These are phyloP conservation scores for Drosophila parthenogenetica DNA, from an alignment of 2,888 invertebrate genomes.

Conservation along the genomic window DNA sequence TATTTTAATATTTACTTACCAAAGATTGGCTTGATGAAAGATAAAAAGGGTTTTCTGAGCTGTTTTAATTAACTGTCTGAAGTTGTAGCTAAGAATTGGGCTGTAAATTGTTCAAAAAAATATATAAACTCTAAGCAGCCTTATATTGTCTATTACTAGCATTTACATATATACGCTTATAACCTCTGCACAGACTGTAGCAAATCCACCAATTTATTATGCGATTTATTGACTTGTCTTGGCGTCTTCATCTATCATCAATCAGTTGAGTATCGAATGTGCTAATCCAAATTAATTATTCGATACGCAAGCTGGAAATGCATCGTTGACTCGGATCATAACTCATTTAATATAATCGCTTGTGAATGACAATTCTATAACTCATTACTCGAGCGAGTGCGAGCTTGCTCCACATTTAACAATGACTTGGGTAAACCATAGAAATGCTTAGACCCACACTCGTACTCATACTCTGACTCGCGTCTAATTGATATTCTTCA, in stretches of 20 bases:
- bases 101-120: too few species aligned
- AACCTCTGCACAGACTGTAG: background rate
- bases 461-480: background rate
- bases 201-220: background rate
- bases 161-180: background rate
- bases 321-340: constrained; percentile 42
- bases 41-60: too few species aligned
- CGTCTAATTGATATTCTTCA: constrained; percentile 70
- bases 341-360: constrained; percentile 57
- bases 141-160: background rate
- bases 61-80: too few species aligned
- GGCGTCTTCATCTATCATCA: constrained; percentile 5
- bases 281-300: constrained; percentile 45
- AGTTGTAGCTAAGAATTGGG: too few species aligned
- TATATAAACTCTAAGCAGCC: too few species aligned
- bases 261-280: constrained; percentile 25
- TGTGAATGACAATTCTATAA: constrained; percentile 68
- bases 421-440: constrained; percentile 37
- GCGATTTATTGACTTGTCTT: constrained; percentile 12
- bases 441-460: constrained; percentile 23
- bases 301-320: constrained; percentile 42
- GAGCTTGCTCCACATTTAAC: constrained; percentile 68
- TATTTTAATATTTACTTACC: background rate
- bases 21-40: too few species aligned
- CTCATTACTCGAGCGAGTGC: constrained; percentile 56